Evolutionary conservation across 1,140 invertebrate species (phyloP).

Genomic region (Plectrocnemia conspersa): DNA sequence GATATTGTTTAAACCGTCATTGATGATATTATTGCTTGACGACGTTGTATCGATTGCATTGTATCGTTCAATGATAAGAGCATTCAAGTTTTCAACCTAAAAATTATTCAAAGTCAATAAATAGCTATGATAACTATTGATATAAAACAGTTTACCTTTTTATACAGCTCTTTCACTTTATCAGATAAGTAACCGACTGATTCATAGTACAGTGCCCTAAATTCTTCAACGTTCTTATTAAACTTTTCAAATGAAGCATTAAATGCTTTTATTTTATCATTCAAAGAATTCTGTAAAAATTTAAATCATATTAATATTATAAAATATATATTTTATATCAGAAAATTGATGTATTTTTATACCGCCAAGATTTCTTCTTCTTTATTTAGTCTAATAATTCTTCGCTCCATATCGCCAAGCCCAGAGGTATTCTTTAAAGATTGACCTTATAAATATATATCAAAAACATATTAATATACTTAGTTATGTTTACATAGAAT

Average conservation of each 20-base stretch:
- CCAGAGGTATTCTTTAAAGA: slow-evolving; percentile 12
- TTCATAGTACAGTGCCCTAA: slow-evolving; percentile 19
- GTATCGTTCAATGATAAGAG: not conserved
- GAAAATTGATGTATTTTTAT: slow-evolving; percentile 7
- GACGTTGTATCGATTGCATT: too few species aligned
- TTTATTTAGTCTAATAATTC: slow-evolving; percentile 25
- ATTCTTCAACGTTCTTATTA: slow-evolving; percentile 11
- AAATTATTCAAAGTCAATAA: slow-evolving; percentile 2
- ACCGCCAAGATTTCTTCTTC: slow-evolving; percentile 32
- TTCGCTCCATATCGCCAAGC: slow-evolving; percentile 28
- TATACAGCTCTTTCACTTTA: slow-evolving; percentile 4
- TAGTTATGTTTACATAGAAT: too few species aligned
- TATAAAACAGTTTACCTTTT: slow-evolving; percentile 22
- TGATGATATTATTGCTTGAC: slow-evolving; percentile 2
- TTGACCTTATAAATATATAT: slow-evolving; percentile 24
- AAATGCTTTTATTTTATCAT: slow-evolving; percentile 20
- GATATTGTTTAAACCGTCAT: slow-evolving; percentile 19
- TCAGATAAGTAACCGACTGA: not conserved
- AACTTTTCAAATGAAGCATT: slow-evolving; percentile 18
- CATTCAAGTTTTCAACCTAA: slow-evolving; percentile 22
- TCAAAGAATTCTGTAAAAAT: slow-evolving; percentile 31
- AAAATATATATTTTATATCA: slow-evolving; percentile 13
- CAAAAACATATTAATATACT: too few species aligned
- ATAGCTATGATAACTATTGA: not conserved
- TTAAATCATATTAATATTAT: not conserved